Evolutionary conservation across 1,140 invertebrate genomes (phyloP).

Genomic region (Laodelphax striatellus): DNA sequence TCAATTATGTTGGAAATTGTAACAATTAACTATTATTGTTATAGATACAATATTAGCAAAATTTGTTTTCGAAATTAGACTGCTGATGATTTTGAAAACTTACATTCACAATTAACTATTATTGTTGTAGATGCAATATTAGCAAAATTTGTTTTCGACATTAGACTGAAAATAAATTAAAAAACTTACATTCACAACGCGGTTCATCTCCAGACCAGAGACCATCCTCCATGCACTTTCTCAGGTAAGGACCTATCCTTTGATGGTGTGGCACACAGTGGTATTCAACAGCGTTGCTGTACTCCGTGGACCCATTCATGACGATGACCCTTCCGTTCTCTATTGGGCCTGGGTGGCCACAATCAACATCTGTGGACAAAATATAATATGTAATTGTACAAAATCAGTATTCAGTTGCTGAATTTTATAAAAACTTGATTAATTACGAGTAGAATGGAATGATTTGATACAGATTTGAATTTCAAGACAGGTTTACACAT

Average conservation of each 20-base stretch:
- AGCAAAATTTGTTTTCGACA: too few relatives aligned
- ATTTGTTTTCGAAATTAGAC: too few relatives aligned
- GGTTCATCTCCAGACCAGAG: slow-evolving; percentile 75
- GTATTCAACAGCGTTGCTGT: slow-evolving; percentile 72
- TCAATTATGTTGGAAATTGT: too few relatives aligned
- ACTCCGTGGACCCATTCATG: slow-evolving; percentile 69
- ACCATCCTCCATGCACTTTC: slow-evolving; percentile 71
- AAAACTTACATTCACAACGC: slow-evolving; percentile 46
- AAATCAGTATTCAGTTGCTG: too few relatives aligned
- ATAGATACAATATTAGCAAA: background rate
- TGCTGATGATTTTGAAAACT: slow-evolving; percentile 3
- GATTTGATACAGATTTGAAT: too few relatives aligned
- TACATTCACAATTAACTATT: too few relatives aligned
- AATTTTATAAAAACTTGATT: too few relatives aligned
- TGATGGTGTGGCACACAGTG: slow-evolving; percentile 77
- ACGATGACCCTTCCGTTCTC: slow-evolving; percentile 78
- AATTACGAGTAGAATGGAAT: too few relatives aligned
- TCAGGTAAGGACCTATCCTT: slow-evolving; percentile 63
- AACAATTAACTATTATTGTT: too few relatives aligned
- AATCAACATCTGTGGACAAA: slow-evolving; percentile 72
- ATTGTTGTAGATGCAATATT: background rate
- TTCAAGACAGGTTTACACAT: too few relatives aligned
- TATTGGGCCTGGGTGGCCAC: slow-evolving; percentile 60
- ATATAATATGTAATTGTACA: too few relatives aligned
- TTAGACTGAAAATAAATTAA: background rate